Percentiles rank a stretch among this genome's conserved stretches.
These are phyloP conservation scores for Hydrozoanthus tunicans DNA, from an alignment of 64 coral and sea anemone genomes.

Conservation along the genomic window DNA sequence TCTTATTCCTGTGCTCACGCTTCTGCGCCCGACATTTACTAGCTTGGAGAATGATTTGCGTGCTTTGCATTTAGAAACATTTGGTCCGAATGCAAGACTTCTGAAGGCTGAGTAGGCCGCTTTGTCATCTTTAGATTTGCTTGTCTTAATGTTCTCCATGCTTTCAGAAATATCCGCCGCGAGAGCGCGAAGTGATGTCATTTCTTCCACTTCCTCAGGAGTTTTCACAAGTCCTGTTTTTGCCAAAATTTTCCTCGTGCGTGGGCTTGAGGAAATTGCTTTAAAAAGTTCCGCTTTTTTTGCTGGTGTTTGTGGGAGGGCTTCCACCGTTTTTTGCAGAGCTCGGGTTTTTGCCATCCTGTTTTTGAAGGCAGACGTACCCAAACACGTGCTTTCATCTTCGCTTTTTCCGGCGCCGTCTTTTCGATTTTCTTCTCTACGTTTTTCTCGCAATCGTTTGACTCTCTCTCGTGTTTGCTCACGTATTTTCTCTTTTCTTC, in stretches of 20 bases:
- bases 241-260: constrained; percentile 2
- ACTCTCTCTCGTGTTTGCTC: constrained; percentile 54
- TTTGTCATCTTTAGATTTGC: neutral
- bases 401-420: neutral
- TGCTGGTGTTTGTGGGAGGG: constrained; percentile 41
- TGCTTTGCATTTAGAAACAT: constrained; percentile 34
- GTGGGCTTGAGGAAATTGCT: constrained; percentile 24
- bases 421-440: constrained; percentile 12
- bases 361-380: constrained; percentile 29
- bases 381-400: constrained; percentile 4
- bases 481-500: neutral
- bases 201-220: constrained; percentile 44
- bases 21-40: constrained; percentile 21
- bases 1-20: constrained; percentile 20
- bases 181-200: constrained; percentile 2
- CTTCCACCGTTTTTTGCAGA: constrained; percentile 38
- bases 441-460: constrained; percentile 29
- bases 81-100: constrained; percentile 48
- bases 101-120: constrained; percentile 37
- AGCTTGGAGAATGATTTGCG: constrained; percentile 36
- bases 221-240: constrained; percentile 38
- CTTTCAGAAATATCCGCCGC: constrained; percentile 54
- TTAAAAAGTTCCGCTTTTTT: constrained; percentile 43
- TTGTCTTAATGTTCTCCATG: constrained; percentile 1
- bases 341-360: constrained; percentile 43